Base-by-base conservation (phyloP, 2,797 vertebrate species). In the Brachyrhaphis roseni region DNA sequence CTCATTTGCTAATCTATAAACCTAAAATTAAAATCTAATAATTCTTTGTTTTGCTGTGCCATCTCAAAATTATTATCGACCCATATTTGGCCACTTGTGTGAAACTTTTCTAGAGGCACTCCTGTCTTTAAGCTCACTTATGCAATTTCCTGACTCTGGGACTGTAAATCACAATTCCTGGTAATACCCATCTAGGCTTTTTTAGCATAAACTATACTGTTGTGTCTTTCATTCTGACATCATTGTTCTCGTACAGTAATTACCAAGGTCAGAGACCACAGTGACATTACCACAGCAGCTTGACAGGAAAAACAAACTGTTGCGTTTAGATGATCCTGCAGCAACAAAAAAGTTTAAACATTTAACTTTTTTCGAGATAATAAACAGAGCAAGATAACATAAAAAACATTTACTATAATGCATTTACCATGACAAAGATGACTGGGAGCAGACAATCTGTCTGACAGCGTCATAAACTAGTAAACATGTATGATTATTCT, bases 161-260 rank as follows among this genome's bases (percentile, higher is more conserved):
- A 45, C 31, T 23, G 12, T 43, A 59, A 49, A 59, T 36, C 28
- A 55, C 20, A 36, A 74, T 68, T 78, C 15, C 10, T 47, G 2
- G 13, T 64, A 46, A 45, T 43, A 11, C 36, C 16, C 20, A 46
- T 6, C 16, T 15, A 6, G 31, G 11, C 59, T 8, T 28, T 68
- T 39, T 51, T 57, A 72, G 45, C 1, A 1, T 11, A 57, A 13
- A 5, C 20, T 73, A 59, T 36, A 8, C 45, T 51, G 26, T 72
- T 39, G 20, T 81, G 72, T 75, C 36, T 68, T 66, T 72, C 43
- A 23, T 49, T 72, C 45, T 45, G 28, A 80, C 72, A 74, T 31
- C 46, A 46, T 26, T 64, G n/a, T 49, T 31, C 55, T 77, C 34
- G 31, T 18, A 76, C 16, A 75, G 39, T 59, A 28, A 39, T 55